These are phyloP conservation scores for Mohoua ochrocephala DNA, from an alignment of 2,113 vertebrate genomes.

Conservation along the genomic window DNA sequence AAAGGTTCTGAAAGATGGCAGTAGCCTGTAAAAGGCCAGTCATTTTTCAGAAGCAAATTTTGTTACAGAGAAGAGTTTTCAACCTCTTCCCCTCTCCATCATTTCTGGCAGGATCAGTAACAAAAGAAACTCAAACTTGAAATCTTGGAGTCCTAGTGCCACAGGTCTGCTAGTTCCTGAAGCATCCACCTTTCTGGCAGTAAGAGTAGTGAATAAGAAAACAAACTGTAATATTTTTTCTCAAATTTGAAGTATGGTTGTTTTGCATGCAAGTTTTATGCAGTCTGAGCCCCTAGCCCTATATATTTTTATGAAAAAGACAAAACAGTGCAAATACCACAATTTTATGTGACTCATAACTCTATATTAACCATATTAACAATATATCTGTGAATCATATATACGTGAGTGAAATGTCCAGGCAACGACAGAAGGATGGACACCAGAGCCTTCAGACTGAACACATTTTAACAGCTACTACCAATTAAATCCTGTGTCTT, in stretches of 20 bases:
- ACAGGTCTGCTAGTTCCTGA: background rate
- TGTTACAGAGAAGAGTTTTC: background rate
- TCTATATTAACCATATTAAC: background rate
- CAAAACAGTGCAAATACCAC: background rate
- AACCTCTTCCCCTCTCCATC: background rate
- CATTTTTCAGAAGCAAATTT: background rate
- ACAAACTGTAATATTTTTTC: background rate
- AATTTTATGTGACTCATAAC: background rate
- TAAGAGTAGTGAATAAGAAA: background rate
- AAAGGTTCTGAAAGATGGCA: background rate
- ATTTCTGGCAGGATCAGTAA: background rate
- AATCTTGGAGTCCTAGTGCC: background rate
- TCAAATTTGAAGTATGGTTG: background rate
- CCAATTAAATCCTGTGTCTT: background rate
- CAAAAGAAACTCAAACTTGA: background rate
- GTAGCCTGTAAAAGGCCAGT: background rate
- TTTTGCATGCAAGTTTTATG: background rate
- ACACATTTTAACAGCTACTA: background rate
- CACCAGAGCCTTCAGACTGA: background rate
- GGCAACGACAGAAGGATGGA: background rate
- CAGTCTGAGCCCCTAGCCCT: background rate
- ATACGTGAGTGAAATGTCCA: background rate
- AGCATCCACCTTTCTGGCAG: background rate
- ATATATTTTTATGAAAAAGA: background rate
- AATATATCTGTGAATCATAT: background rate